These are phyloP conservation scores for Chaunax sp. DNA, from an alignment of 2,797 vertebrate species.

Conservation along the genomic window DNA sequence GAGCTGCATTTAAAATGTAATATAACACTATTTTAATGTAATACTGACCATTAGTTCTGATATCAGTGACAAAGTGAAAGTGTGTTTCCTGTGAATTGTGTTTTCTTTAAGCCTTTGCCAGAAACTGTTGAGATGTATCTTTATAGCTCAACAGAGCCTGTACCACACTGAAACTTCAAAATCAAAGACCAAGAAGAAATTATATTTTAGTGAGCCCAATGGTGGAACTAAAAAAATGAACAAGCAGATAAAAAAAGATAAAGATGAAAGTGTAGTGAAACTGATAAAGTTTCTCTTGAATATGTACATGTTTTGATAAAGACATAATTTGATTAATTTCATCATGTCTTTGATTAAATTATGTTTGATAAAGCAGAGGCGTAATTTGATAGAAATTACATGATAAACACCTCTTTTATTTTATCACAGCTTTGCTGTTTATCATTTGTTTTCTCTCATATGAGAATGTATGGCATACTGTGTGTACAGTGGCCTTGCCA, in stretches of 20 bases:
- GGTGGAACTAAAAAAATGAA: constrained; percentile 24
- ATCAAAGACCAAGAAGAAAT: constrained; percentile 38
- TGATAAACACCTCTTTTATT: constrained; percentile 3
- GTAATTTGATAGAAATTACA: constrained; percentile 17
- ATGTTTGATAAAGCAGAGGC: constrained; percentile 14
- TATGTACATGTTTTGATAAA: too few species aligned
- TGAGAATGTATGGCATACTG: not conserved
- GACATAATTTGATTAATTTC: too few species aligned
- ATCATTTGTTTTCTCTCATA: not conserved
- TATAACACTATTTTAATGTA: not conserved
- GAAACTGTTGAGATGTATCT: constrained; percentile 21
- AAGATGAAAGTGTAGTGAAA: constrained; percentile 38
- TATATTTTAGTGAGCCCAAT: constrained; percentile 32
- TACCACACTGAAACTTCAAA: constrained; percentile 30
- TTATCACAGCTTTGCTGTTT: not conserved
- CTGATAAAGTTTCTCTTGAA: not conserved
- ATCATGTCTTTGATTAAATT: constrained; percentile 15
- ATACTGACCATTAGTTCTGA: not conserved
- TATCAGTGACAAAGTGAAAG: constrained; percentile 13
- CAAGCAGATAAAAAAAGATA: constrained; percentile 30
- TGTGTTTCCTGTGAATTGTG: too few species aligned
- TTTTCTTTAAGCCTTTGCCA: constrained; percentile 7
- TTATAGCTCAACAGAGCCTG: not conserved
- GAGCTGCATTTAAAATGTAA: too few species aligned
- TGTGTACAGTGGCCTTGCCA: not conserved